Percentiles rank a stretch among this genome's conserved stretches.
Conservation (phyloP, 92 coral and sea anemone species). For the Zoanthus sociatus region DNA sequence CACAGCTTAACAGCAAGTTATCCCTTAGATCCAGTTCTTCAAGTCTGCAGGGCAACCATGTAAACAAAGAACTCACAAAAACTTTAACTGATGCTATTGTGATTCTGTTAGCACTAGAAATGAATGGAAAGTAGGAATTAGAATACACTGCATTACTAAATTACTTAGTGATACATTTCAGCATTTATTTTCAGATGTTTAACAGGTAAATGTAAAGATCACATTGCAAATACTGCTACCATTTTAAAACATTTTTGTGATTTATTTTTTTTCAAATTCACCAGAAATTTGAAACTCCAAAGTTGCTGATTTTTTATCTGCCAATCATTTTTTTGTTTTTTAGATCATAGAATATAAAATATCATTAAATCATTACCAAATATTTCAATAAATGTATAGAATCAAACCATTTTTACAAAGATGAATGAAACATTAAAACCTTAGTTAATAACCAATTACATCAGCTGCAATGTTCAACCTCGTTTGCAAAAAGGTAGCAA, state of each 20-base stretch:
- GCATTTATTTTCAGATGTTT: not conserved
- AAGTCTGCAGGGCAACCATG: slow-evolving; percentile 75
- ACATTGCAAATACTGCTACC: no score
- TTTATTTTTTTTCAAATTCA: no score
- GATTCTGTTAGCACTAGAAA: slow-evolving; percentile 52
- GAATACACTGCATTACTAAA: not conserved
- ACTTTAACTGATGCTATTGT: slow-evolving; percentile 50
- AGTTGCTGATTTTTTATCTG: not conserved
- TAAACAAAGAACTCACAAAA: slow-evolving; percentile 61
- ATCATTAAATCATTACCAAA: no score
- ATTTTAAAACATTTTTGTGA: not conserved
- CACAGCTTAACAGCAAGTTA: slow-evolving; percentile 62
- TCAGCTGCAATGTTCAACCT: no score
- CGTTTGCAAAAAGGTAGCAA: not conserved
- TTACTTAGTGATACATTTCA: not conserved
- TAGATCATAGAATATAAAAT: no score
- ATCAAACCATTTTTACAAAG: no score
- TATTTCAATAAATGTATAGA: no score
- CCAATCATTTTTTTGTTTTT: no score
- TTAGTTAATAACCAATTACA: no score
- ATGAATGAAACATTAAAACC: no score
- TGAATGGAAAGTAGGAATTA: not conserved
- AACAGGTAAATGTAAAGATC: no score
- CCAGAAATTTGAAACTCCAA: not conserved
- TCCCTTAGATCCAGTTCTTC: slow-evolving; percentile 72